phyloP scores from a whole-genome alignment of 2,797 vertebrate genomes.

The Danio tinwini region DNA sequence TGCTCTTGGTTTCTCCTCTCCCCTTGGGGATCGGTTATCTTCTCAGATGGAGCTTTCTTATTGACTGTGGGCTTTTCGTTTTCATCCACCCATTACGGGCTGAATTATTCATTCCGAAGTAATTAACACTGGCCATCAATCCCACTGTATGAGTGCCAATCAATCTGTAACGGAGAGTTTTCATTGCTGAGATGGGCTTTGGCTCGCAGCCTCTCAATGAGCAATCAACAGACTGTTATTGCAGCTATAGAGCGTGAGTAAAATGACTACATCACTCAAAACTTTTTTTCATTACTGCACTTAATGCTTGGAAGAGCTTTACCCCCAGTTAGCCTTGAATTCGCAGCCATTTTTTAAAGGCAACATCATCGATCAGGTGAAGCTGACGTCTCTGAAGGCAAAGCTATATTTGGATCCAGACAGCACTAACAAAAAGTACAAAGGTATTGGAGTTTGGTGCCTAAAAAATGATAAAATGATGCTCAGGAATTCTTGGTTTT shows the following conservation, averaged over 20 bases:
- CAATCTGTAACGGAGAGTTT: constrained; percentile 55
- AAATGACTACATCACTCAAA: constrained; percentile 49
- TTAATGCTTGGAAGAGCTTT: constrained; percentile 37
- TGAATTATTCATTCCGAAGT: constrained; percentile 80
- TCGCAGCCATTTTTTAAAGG: neutral
- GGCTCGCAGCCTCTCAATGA: constrained; percentile 49
- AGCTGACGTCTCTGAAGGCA: neutral
- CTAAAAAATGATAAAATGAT: neutral
- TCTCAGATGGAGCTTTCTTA: constrained; percentile 72
- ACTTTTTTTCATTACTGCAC: constrained; percentile 46
- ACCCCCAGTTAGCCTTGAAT: constrained; percentile 35
- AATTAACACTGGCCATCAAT: constrained; percentile 74
- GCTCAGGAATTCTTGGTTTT: neutral
- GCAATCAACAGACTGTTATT: constrained; percentile 59
- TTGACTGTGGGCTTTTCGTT: constrained; percentile 74
- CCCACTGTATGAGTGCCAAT: constrained; percentile 63
- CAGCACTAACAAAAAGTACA: neutral
- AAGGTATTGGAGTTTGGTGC: neutral
- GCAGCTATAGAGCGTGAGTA: constrained; percentile 34
- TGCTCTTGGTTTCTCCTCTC: constrained; percentile 58
- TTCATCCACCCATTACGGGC: constrained; percentile 73
- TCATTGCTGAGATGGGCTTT: constrained; percentile 50
- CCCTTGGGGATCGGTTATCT: constrained; percentile 69
- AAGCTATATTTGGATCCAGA: constrained; percentile 1
- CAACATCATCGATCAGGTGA: neutral